Percentiles rank a stretch among this genome's conserved stretches.
These are phyloP conservation scores for Drosophila fungiperda DNA, from an alignment of 2,888 invertebrate species.

Conservation along the genomic window DNA sequence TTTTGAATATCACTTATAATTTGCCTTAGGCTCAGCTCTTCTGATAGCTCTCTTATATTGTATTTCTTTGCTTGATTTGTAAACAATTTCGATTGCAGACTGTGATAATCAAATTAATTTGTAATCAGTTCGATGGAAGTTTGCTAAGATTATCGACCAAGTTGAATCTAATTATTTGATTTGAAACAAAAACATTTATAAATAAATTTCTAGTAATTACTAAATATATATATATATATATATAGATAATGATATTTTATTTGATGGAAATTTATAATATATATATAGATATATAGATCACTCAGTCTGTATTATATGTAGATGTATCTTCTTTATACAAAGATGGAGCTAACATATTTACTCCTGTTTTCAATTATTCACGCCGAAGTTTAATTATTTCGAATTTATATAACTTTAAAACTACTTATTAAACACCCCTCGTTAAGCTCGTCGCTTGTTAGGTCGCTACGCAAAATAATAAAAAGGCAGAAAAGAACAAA, in stretches of 20 bases:
- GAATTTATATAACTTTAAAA: not conserved
- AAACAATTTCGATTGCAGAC: not conserved
- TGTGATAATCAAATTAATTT: not conserved
- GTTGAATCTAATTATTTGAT: not conserved
- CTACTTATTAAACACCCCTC: conserved; percentile 15
- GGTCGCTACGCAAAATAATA: not conserved
- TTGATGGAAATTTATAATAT: not conserved
- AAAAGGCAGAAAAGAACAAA: not conserved
- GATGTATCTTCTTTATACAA: not conserved
- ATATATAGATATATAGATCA: too few species aligned
- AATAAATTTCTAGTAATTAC: not conserved
- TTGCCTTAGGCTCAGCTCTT: conserved; percentile 12
- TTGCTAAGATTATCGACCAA: not conserved
- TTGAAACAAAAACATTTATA: not conserved
- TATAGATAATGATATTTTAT: not conserved
- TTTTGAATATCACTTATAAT: conserved; percentile 15
- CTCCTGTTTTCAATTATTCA: not conserved
- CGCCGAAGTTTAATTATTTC: not conserved
- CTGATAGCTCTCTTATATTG: not conserved
- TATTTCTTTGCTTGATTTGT: not conserved
- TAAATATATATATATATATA: not conserved
- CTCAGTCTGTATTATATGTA: not conserved
- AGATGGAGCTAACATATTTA: not conserved
- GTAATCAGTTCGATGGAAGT: conserved; percentile 5
- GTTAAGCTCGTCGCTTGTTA: conserved; percentile 9